Conservation (phyloP, 2,113 vertebrate genomes). For the Gopherus flavomarginatus region DNA sequence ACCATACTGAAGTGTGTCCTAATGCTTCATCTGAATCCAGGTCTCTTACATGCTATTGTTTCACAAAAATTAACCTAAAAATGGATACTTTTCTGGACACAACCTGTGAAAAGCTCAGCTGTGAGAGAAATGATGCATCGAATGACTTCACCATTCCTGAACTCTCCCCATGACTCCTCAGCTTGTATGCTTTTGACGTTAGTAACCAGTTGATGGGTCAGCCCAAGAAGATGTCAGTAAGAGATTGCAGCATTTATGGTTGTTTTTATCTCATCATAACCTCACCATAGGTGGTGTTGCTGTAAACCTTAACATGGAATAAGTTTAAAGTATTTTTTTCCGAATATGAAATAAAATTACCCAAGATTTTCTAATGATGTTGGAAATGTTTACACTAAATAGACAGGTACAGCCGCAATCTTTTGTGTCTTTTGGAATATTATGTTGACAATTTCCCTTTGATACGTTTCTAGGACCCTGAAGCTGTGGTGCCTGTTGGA, state of each 20-base stretch:
- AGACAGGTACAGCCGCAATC: not conserved
- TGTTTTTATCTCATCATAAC: not conserved
- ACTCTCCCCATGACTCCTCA: not conserved
- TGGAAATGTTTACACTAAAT: not conserved
- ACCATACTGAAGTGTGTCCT: not conserved
- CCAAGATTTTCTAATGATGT: not conserved
- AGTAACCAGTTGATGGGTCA: not conserved
- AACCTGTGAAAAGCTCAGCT: not conserved
- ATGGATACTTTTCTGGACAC: not conserved
- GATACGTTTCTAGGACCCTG: conserved; percentile 83
- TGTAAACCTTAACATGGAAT: not conserved
- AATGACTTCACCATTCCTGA: not conserved
- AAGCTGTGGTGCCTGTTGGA: conserved; percentile 81
- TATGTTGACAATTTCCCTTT: not conserved
- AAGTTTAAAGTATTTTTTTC: not conserved
- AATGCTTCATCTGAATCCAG: not conserved
- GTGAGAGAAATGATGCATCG: fast-evolving
- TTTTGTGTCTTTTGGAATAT: not conserved
- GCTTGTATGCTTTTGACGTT: not conserved
- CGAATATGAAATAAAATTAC: fast-evolving
- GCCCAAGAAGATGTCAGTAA: not conserved
- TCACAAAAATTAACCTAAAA: not conserved
- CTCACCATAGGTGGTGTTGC: not conserved
- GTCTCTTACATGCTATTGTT: not conserved
- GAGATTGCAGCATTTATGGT: not conserved